A percentile compares a stretch with the other conserved stretches of the same genome.
These are phyloP conservation scores for Coracopsis vasa DNA, from an alignment of 2,113 vertebrate species.

Conservation along the genomic window DNA sequence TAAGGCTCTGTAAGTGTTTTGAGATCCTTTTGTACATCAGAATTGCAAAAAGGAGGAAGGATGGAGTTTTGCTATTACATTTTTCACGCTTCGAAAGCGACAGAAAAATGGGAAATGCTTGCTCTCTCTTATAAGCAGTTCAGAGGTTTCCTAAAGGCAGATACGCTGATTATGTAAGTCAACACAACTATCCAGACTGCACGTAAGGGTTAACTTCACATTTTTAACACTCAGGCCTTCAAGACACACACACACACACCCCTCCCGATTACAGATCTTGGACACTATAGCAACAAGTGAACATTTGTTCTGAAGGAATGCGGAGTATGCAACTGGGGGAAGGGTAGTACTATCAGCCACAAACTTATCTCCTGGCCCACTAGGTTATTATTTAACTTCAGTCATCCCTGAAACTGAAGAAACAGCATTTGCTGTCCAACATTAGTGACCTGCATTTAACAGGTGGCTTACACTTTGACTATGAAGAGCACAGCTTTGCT, in stretches of 20 bases:
- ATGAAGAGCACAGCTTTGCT: neutral
- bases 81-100: neutral
- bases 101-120: neutral
- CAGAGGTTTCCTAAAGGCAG: neutral
- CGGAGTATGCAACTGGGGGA: conserved; percentile 81
- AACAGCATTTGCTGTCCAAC: neutral
- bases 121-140: neutral
- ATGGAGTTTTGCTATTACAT: neutral
- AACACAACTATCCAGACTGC: conserved; percentile 13
- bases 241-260: conserved; percentile 27
- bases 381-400: conserved; percentile 71
- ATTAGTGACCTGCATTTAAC: neutral
- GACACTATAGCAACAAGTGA: conserved; percentile 88
- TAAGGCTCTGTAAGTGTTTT: neutral
- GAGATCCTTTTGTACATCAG: neutral
- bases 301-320: conserved; percentile 90
- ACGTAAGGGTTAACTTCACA: conserved; percentile 15
- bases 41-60: neutral
- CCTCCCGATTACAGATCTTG: conserved; percentile 77
- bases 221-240: conserved; percentile 14
- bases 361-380: conserved; percentile 61
- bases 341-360: conserved; percentile 72
- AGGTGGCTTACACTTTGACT: conserved; percentile 11
- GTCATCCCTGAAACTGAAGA: conserved; percentile 26
- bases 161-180: conserved; percentile 32